phyloP scores from a whole-genome alignment of 2,888 invertebrate genomes.

The Drosophila meridionalis region DNA sequence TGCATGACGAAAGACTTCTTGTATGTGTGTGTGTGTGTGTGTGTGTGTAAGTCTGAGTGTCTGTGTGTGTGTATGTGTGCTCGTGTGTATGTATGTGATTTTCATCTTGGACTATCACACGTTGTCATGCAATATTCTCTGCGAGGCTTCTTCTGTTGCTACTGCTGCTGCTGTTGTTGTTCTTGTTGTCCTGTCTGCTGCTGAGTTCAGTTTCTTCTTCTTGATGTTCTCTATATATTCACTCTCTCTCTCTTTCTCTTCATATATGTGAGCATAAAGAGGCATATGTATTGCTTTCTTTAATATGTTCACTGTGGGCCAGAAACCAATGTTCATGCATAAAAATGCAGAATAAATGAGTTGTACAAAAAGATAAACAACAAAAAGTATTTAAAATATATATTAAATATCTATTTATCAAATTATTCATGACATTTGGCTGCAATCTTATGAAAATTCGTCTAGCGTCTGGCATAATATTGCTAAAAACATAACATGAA shows the following conservation, averaged over 20 bases:
- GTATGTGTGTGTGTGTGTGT: not conserved
- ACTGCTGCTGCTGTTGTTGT: not conserved
- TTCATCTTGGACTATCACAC: conserved; percentile 51
- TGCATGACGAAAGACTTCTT: conserved; percentile 47
- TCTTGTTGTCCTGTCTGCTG: conserved; percentile 26
- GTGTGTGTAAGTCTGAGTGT: not conserved
- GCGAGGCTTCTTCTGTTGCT: conserved; percentile 27
- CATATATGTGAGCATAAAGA: not conserved
- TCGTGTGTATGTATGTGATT: conserved; percentile 29
- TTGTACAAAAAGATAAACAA: not conserved
- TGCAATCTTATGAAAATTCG: no score
- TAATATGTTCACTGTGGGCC: conserved; percentile 23
- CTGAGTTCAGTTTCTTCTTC: conserved; percentile 26
- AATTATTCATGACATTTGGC: not conserved
- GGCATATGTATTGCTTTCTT: conserved; percentile 14
- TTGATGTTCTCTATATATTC: not conserved
- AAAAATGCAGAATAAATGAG: not conserved
- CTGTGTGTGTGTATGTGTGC: conserved; percentile 12
- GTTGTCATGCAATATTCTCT: conserved; percentile 72
- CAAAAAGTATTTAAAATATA: not conserved
- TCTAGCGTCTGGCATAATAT: no score
- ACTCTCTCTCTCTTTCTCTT: not conserved
- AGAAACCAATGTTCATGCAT: not conserved
- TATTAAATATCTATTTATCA: not conserved
- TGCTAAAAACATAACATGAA: not conserved